Conservation (phyloP, 1,140 invertebrate species). For the Drosophila orena region DNA sequence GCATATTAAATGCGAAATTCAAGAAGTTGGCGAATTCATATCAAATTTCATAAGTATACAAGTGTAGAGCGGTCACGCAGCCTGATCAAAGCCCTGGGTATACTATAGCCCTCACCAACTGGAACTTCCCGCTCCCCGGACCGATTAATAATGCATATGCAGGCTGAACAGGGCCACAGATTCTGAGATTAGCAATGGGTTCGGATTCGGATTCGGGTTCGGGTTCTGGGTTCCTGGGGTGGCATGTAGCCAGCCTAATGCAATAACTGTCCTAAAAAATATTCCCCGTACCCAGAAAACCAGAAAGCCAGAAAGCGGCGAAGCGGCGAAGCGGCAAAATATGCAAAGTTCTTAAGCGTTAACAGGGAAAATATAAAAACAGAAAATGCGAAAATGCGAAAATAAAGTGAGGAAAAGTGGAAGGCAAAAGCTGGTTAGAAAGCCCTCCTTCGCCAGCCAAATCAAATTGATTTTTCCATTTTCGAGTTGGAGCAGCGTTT, state of each 20-base stretch:
- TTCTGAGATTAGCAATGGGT: slow-evolving; percentile 38
- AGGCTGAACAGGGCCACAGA: slow-evolving; percentile 35
- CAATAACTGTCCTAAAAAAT: slow-evolving; percentile 68
- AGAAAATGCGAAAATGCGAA: neutral
- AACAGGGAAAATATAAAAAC: slow-evolving; percentile 27
- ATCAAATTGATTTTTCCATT: slow-evolving; percentile 71
- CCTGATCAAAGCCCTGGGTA: slow-evolving; percentile 65
- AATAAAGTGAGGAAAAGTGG: slow-evolving; percentile 9
- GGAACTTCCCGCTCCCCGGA: neutral
- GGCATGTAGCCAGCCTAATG: slow-evolving; percentile 54
- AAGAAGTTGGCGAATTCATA: slow-evolving; percentile 63
- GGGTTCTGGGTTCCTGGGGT: slow-evolving; percentile 12
- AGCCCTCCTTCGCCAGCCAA: slow-evolving; percentile 26
- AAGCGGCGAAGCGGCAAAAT: slow-evolving; percentile 47
- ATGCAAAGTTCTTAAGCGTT: slow-evolving; percentile 69
- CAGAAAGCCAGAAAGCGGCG: slow-evolving; percentile 18
- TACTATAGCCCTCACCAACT: slow-evolving; percentile 6
- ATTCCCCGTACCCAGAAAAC: slow-evolving; percentile 59
- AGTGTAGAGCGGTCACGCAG: slow-evolving; percentile 58
- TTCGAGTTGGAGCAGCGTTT: slow-evolving; percentile 31
- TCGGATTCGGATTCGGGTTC: slow-evolving; percentile 15
- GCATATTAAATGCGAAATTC: slow-evolving; percentile 19
- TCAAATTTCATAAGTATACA: slow-evolving; percentile 77
- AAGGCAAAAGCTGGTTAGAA: slow-evolving; percentile 24
- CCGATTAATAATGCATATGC: slow-evolving; percentile 80